Evolutionary conservation across 1,140 invertebrate genomes (phyloP).

Genomic region (Drosophila subpulchrella): DNA sequence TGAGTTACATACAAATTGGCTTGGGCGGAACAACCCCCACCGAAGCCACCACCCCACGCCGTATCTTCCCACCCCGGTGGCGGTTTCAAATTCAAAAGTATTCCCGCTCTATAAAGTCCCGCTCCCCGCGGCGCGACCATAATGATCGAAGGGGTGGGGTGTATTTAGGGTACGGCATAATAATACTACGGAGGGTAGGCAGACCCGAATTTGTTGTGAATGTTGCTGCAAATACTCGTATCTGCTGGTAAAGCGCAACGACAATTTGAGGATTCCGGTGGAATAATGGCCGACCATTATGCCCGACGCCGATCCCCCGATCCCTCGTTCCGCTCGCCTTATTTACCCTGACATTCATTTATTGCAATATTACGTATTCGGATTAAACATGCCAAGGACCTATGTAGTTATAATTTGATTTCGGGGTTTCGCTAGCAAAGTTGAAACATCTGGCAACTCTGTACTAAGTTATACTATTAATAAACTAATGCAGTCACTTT

Average conservation of each 20-base stretch:
- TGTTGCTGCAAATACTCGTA: constrained; percentile 41
- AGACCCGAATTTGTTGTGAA: constrained; percentile 35
- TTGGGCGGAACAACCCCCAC: constrained; percentile 50
- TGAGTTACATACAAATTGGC: constrained; percentile 74
- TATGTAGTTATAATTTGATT: constrained; percentile 38
- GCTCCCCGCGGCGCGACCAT: constrained; percentile 44
- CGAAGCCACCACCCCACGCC: constrained; percentile 30
- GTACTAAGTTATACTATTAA: too few species aligned
- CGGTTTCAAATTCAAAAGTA: constrained; percentile 27
- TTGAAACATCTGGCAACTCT: too few species aligned
- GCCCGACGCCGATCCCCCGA: constrained; percentile 29
- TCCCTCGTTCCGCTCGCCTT: constrained; percentile 21
- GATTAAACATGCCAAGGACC: constrained; percentile 23
- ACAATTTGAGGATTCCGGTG: constrained; percentile 60
- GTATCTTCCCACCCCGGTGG: constrained; percentile 12
- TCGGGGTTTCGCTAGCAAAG: not conserved
- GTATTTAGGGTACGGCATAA: constrained; percentile 32
- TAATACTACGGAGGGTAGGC: constrained; percentile 30
- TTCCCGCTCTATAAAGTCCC: constrained; percentile 35
- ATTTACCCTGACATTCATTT: constrained; percentile 33
- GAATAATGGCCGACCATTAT: constrained; percentile 79
- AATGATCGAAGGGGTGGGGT: constrained; percentile 56
- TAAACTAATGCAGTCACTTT: too few species aligned
- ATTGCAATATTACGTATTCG: constrained; percentile 21
- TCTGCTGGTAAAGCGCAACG: constrained; percentile 29